A percentile compares a stretch with the other conserved stretches of the same genome.
Evolutionary conservation across 2,888 invertebrate genomes (phyloP).

Genomic region (Acleris holmiana): DNA sequence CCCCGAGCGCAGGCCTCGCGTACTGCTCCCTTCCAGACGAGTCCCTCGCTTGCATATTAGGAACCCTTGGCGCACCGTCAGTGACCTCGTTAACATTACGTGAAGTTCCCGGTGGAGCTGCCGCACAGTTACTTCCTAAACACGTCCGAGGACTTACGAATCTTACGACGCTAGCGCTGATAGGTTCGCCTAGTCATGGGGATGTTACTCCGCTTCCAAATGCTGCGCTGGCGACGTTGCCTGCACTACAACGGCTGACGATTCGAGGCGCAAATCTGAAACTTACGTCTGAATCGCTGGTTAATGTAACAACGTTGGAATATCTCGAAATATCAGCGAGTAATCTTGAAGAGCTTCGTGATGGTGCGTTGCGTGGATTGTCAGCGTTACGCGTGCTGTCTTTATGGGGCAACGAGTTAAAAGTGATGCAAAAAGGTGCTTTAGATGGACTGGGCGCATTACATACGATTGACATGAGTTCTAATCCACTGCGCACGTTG

Average conservation of each 20-base stretch:
- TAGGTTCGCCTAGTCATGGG: slow-evolving; percentile 1
- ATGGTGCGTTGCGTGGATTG: slow-evolving; percentile 4
- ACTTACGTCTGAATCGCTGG: slow-evolving; percentile 12
- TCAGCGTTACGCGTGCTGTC: slow-evolving; percentile 15
- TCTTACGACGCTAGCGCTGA: slow-evolving; percentile 22
- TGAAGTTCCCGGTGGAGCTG: slow-evolving; percentile 89
- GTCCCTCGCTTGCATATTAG: slow-evolving; percentile 26
- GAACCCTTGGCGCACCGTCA: slow-evolving; percentile 66
- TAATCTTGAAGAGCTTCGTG: slow-evolving; percentile 8
- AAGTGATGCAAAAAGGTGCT: slow-evolving; percentile 9
- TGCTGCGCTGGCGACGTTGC: slow-evolving; percentile 27
- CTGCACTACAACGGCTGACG: slow-evolving; percentile 23
- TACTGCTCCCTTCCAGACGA: slow-evolving; percentile 26
- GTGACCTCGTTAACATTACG: slow-evolving; percentile 86
- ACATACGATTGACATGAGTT: slow-evolving; percentile 21
- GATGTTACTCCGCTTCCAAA: slow-evolving; percentile 5
- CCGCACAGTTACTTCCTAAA: slow-evolving; percentile 79
- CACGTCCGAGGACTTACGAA: slow-evolving; percentile 7
- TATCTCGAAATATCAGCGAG: slow-evolving; percentile 27
- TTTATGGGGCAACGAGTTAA: slow-evolving; percentile 27
- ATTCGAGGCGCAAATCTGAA: slow-evolving; percentile 16
- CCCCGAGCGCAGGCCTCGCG: slow-evolving; percentile 5
- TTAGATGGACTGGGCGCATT: slow-evolving; percentile 11
- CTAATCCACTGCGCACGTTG: slow-evolving; percentile 24
- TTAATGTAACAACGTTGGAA: slow-evolving; percentile 15